Base-by-base conservation (phyloP, 2,888 invertebrate species). In the Meganola albula region DNA sequence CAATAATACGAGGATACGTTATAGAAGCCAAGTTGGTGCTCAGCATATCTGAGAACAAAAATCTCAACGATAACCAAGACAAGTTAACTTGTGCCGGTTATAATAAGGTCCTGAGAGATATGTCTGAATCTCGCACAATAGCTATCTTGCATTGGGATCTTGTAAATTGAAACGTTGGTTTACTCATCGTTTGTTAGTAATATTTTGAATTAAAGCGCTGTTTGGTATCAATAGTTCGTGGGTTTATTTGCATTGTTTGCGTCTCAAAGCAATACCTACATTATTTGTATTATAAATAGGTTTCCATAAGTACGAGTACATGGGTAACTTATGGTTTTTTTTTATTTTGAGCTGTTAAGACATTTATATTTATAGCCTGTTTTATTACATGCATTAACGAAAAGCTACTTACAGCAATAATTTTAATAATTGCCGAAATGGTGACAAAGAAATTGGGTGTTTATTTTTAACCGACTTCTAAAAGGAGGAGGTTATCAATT, bases 161-260 rank as follows among this genome's bases (percentile, higher is more conserved):
- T 74, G 73, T 73, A 74, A 79, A 83, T 79, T 82, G 80, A 83
- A 82, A 78, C 74, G 74, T 78, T 77, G 69, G 61, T 67, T 63
- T 65, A 67, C 63, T 71, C 65, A 71, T 70, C 70, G 64, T 64
- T 66, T 66, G 63, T 63, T 59, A 54, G 32, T 39, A 42, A 50
- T 57, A 53, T 47, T 53, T 39, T 36, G 38, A 40, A 37, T 48
- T 44, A 29, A 55, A 52, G 49, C 40, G 31, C 33, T 34, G 48
- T 33, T 35, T 38, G 22, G 38, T 38, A 37, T 33, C 37, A 25
- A 29, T 24, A 27, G 16, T 28, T 41, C 32, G 42, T 40, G 36
- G 48, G 45, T 27, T 43, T 48, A 16, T 6, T 4, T 16, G 16
- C 6, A 20, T 20, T 20, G 20, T 10, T 16, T 18, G 11, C 11